These are phyloP conservation scores for Strigamia maritima DNA, from an alignment of 2,888 invertebrate genomes.

Conservation along the genomic window DNA sequence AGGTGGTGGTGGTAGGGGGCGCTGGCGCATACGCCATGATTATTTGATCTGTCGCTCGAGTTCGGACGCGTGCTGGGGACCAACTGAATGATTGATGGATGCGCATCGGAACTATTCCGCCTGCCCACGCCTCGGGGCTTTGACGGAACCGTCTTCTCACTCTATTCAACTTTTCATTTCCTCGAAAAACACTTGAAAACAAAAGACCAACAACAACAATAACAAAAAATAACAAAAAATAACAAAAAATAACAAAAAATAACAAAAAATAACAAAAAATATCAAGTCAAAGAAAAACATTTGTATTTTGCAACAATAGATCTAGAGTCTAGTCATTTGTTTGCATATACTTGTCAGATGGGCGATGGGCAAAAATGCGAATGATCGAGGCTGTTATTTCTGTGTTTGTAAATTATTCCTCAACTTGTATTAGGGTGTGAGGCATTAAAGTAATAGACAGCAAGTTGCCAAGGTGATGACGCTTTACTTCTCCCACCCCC, in stretches of 20 bases:
- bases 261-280: too few relatives aligned
- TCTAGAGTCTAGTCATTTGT: background rate
- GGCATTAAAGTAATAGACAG: conserved; percentile 30
- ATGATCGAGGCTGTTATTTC: conserved; percentile 22
- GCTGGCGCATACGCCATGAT: conserved; percentile 22
- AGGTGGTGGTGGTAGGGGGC: background rate
- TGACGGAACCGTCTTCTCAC: conserved; percentile 20
- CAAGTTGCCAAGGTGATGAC: conserved; percentile 32
- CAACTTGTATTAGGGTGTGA: conserved; percentile 26
- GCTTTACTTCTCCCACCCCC: conserved; percentile 1
- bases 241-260: too few relatives aligned
- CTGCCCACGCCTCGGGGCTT: conserved; percentile 25
- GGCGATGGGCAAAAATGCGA: background rate
- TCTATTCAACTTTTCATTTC: background rate
- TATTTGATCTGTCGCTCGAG: conserved; percentile 30
- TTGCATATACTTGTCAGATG: background rate
- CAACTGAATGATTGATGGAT: conserved; percentile 28
- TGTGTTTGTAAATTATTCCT: conserved; percentile 24
- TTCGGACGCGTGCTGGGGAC: conserved; percentile 24
- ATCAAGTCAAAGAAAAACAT: too few relatives aligned
- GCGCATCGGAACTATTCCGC: conserved; percentile 20
- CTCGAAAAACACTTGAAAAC: background rate
- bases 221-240: background rate
- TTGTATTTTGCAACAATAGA: background rate
- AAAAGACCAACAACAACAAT: background rate